These are phyloP conservation scores for Pocillopora damicornis DNA, from an alignment of 64 coral and sea anemone species.

Conservation along the genomic window DNA sequence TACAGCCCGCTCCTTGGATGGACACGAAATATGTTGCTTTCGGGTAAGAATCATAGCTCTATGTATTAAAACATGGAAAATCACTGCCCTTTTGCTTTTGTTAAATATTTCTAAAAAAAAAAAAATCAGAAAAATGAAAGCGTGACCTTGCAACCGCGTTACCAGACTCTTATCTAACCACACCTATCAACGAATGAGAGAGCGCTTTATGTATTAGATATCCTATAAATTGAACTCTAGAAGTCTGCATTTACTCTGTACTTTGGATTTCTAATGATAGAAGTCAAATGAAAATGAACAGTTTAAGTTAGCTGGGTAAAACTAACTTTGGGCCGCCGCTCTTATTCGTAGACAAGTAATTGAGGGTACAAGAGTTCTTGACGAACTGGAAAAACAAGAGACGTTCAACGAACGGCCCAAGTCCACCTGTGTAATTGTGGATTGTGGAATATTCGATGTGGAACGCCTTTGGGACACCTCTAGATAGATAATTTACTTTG, in stretches of 20 bases:
- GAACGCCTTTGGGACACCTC: conserved; percentile 54
- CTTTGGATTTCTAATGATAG: no score
- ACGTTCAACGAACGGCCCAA: conserved; percentile 98
- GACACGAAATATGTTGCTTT: conserved; percentile 99
- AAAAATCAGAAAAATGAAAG: no score
- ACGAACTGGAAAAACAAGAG: conserved; percentile 76
- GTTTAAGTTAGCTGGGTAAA: not conserved
- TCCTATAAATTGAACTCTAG: no score
- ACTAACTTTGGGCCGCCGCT: not conserved
- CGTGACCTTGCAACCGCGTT: no score
- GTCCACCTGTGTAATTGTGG: conserved; percentile 53
- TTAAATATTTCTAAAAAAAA: no score
- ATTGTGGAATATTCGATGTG: conserved; percentile 81
- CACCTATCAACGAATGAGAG: no score
- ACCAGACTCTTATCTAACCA: no score
- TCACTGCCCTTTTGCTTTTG: no score
- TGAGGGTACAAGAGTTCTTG: conserved; percentile 76
- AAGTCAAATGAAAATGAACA: no score
- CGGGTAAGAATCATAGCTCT: conserved; percentile 52
- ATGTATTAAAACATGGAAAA: no score
- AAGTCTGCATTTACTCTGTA: no score
- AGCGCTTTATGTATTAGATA: no score
- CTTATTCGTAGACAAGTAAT: conserved; percentile 80
- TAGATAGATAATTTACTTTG: not conserved
- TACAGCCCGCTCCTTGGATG: conserved; percentile 98